A percentile compares a stretch with the other conserved stretches of the same genome.
Conservation (phyloP, 2,113 vertebrate genomes). For the Ceuthmochares aereus region DNA sequence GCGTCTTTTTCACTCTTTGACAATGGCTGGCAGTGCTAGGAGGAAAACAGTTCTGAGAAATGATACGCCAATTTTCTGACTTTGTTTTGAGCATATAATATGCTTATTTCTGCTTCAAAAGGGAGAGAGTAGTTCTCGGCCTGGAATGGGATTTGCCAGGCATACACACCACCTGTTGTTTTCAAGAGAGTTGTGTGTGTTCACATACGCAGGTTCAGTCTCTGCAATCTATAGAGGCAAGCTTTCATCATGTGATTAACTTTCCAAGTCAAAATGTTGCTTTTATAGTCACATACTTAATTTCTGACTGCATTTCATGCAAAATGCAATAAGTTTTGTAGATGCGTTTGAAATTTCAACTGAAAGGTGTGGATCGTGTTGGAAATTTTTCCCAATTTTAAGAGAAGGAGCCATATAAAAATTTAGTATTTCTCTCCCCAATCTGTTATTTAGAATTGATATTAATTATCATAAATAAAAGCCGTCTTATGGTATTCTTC, state of each 20-base stretch:
- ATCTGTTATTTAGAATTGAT: background rate
- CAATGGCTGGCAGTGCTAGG: background rate
- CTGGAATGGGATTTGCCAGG: background rate
- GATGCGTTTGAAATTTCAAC: background rate
- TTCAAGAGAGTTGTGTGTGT: background rate
- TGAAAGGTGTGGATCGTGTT: background rate
- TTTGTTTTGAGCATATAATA: background rate
- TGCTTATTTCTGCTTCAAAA: background rate
- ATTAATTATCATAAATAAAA: slow-evolving; percentile 37
- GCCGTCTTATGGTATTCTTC: background rate
- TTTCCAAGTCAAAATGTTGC: background rate
- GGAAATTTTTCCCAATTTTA: background rate
- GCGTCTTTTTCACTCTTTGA: accelerated
- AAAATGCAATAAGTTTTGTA: background rate
- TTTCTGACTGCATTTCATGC: background rate
- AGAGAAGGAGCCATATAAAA: background rate
- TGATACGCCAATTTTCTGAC: background rate
- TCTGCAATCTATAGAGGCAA: background rate
- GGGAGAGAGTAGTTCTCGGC: background rate
- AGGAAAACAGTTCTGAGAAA: background rate
- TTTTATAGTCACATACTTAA: background rate
- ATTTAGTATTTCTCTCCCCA: background rate
- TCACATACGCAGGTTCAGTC: background rate
- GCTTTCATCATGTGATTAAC: background rate
- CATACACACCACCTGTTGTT: background rate